These are phyloP conservation scores for Drosophila suzukii DNA, from an alignment of 1,140 invertebrate species.

Conservation along the genomic window DNA sequence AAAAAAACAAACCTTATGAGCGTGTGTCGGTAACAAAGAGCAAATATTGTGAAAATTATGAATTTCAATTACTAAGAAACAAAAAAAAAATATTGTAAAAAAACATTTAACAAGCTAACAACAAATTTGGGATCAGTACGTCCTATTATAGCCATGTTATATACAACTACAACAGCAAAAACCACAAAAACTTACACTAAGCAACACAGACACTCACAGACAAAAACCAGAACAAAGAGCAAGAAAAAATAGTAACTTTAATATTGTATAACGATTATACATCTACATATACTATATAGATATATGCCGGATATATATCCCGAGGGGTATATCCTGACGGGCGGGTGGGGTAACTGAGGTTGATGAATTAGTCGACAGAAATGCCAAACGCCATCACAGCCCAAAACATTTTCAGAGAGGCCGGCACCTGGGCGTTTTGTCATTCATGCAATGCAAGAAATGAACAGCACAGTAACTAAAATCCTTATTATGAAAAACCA, in stretches of 20 bases:
- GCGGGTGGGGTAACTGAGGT: conserved; percentile 33
- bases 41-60: conserved; percentile 82
- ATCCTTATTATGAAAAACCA: conserved; percentile 53
- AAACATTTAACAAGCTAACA: conserved; percentile 71
- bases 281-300: conserved; percentile 35
- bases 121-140: conserved; percentile 83
- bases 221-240: conserved; percentile 60
- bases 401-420: conserved; percentile 33
- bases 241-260: conserved; percentile 74
- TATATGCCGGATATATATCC: conserved; percentile 25
- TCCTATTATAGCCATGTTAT: conserved; percentile 83
- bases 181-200: conserved; percentile 64
- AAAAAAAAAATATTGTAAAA: conserved; percentile 45
- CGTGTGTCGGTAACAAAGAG: conserved; percentile 78
- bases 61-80: conserved; percentile 76
- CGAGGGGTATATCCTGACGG: conserved; percentile 22
- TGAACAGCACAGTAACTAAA: conserved; percentile 74
- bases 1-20: conserved; percentile 60
- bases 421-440: conserved; percentile 47
- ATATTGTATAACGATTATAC: conserved; percentile 68
- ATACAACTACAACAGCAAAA: conserved; percentile 65
- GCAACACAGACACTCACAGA: conserved; percentile 55
- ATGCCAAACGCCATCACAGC: conserved; percentile 41
- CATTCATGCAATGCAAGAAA: conserved; percentile 69
- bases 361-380: conserved; percentile 27